These are phyloP conservation scores for Toxotes chatareus DNA, from an alignment of 2,113 vertebrate species.

Conservation along the genomic window DNA sequence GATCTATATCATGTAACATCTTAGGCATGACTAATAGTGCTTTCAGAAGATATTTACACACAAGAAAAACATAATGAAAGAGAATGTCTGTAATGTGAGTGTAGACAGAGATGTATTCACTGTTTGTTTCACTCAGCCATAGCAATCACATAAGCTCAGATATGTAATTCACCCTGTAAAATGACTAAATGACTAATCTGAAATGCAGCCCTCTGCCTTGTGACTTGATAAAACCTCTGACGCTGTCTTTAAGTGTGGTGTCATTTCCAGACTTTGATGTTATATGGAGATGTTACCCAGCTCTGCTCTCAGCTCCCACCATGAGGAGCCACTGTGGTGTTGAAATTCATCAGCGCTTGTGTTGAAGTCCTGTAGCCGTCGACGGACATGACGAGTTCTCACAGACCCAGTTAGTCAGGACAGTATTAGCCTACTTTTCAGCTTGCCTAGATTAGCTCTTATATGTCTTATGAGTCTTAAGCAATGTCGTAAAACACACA, in stretches of 20 bases:
- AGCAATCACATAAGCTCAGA: not conserved
- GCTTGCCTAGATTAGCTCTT: constrained; percentile 36
- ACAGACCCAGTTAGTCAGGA: constrained; percentile 17
- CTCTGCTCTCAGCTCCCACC: not conserved
- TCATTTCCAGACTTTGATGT: not conserved
- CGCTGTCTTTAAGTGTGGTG: not conserved
- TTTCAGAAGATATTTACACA: not conserved
- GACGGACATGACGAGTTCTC: constrained; percentile 20
- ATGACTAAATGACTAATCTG: not conserved
- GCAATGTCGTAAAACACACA: constrained; percentile 14
- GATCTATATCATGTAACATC: not conserved
- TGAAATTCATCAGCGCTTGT: constrained; percentile 6
- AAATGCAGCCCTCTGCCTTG: not conserved
- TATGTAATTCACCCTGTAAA: not conserved
- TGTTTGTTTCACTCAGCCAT: not conserved
- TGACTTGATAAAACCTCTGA: not conserved
- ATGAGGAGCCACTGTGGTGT: not conserved
- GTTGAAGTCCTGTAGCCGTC: constrained; percentile 13
- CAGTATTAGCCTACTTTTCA: constrained; percentile 51
- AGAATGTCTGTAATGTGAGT: not conserved
- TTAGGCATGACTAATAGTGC: not conserved
- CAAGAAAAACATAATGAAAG: not conserved
- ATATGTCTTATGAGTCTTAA: constrained; percentile 17
- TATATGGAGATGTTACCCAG: not conserved
- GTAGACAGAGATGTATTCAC: not conserved